phyloP scores from a whole-genome alignment of 2,797 vertebrate genomes.

The Carapus acus region DNA sequence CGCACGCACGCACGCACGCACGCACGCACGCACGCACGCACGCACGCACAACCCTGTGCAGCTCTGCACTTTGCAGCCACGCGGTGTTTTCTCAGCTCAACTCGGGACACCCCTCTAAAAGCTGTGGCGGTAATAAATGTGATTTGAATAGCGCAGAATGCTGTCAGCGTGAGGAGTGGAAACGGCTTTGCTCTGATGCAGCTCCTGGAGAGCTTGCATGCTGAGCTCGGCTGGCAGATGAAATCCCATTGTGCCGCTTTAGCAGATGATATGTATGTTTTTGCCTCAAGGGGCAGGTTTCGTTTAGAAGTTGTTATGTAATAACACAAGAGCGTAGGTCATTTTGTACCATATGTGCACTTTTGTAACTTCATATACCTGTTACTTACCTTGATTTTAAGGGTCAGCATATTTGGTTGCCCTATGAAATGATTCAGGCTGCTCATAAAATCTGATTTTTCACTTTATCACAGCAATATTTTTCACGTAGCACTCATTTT shows the following conservation, averaged over 20 bases:
- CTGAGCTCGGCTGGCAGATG: slow-evolving; percentile 37
- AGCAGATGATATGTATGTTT: slow-evolving; percentile 29
- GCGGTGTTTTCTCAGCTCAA: slow-evolving; percentile 26
- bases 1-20: no score
- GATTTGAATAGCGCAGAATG: slow-evolving; percentile 34
- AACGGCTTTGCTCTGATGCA: slow-evolving; percentile 14
- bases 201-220: slow-evolving; percentile 22
- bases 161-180: slow-evolving; percentile 29
- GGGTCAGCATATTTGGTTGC: no score
- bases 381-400: no score
- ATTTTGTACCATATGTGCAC: slow-evolving; percentile 24
- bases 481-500: not conserved
- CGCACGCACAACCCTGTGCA: slow-evolving; percentile 8
- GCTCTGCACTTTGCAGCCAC: slow-evolving; percentile 5
- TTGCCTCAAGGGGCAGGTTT: slow-evolving; percentile 28
- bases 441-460: not conserved
- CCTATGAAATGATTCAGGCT: not conserved
- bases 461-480: not conserved
- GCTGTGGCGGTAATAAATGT: slow-evolving; percentile 30
- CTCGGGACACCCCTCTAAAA: slow-evolving; percentile 20
- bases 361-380: no score
- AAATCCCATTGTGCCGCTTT: slow-evolving; percentile 45
- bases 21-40: slow-evolving; percentile 2
- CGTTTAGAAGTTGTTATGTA: slow-evolving; percentile 21
- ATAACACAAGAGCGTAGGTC: not conserved